These are phyloP conservation scores for Operophtera brumata DNA, from an alignment of 2,888 invertebrate species.

Conservation along the genomic window DNA sequence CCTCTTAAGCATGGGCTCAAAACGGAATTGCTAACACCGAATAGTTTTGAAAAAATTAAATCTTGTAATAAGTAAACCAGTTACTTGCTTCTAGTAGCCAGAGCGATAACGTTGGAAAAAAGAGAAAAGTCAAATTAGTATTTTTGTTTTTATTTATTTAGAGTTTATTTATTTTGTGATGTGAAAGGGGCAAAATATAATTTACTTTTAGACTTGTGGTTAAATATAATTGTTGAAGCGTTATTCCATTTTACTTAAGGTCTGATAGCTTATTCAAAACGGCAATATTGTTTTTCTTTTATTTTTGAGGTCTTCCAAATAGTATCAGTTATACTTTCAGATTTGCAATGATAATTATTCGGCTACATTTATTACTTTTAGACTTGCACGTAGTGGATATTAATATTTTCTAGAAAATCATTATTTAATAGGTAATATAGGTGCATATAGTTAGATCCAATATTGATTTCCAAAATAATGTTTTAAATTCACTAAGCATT, in stretches of 20 bases:
- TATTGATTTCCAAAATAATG: no score
- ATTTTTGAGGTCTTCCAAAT: no score
- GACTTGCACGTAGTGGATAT: no score
- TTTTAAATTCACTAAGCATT: no score
- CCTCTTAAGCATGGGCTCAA: slow-evolving; percentile 35
- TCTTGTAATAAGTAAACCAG: slow-evolving; percentile 50
- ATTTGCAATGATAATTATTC: no score
- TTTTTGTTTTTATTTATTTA: slow-evolving; percentile 35
- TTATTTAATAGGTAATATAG: no score
- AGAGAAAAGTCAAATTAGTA: slow-evolving; percentile 59
- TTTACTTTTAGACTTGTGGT: background rate
- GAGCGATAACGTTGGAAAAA: slow-evolving; percentile 69
- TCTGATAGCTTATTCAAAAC: no score
- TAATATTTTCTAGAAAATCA: no score
- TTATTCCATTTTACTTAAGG: background rate
- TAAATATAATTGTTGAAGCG: background rate
- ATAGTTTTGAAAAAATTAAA: slow-evolving; percentile 36
- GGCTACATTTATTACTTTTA: no score
- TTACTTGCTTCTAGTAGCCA: slow-evolving; percentile 81
- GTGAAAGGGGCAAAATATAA: slow-evolving; percentile 9
- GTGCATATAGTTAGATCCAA: no score
- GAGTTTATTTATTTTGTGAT: slow-evolving; percentile 28
- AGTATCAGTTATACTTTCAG: no score
- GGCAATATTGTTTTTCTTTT: no score
- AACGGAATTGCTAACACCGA: slow-evolving; percentile 66